Percentiles rank a stretch among this genome's conserved stretches.
Evolutionary conservation across 2,888 invertebrate genomes (phyloP).

Genomic region (Notocelia uddmanniana): DNA sequence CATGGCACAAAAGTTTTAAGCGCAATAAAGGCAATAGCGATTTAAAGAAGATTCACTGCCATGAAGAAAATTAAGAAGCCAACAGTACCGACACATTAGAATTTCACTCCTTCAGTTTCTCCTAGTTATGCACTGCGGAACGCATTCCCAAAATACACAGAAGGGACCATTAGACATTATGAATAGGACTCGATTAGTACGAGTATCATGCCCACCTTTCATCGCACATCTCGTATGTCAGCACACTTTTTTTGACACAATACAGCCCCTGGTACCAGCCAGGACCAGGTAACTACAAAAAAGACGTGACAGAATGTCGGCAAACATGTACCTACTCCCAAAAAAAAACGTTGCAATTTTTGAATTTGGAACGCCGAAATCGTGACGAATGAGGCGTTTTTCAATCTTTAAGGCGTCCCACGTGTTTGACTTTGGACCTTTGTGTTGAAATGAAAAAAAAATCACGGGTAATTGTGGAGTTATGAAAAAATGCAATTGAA

Average conservation of each 20-base stretch:
- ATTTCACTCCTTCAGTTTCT: background rate
- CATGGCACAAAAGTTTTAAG: no score
- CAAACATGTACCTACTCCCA: conserved; percentile 82
- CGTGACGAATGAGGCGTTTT: conserved; percentile 72
- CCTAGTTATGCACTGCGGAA: background rate
- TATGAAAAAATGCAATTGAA: conserved; percentile 68
- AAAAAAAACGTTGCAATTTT: conserved; percentile 65
- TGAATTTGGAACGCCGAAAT: conserved; percentile 50
- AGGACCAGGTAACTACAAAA: conserved; percentile 76
- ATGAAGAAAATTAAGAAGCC: no score
- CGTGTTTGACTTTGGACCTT: conserved; percentile 73
- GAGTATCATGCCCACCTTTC: conserved; percentile 59
- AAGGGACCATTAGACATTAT: conserved; percentile 42
- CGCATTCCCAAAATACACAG: conserved; percentile 17
- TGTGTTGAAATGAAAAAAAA: conserved; percentile 77
- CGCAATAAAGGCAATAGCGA: no score
- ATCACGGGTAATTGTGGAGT: conserved; percentile 72
- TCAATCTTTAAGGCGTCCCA: conserved; percentile 78
- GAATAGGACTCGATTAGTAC: conserved; percentile 47
- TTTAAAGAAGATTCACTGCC: no score
- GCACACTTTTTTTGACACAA: conserved; percentile 70
- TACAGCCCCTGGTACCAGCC: conserved; percentile 73
- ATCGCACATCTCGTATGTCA: conserved; percentile 69
- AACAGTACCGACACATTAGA: background rate
- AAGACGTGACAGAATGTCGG: conserved; percentile 85